Evolutionary conservation across 2,888 invertebrate species (phyloP).

Genomic region (Drosophila hawaiiensis): DNA sequence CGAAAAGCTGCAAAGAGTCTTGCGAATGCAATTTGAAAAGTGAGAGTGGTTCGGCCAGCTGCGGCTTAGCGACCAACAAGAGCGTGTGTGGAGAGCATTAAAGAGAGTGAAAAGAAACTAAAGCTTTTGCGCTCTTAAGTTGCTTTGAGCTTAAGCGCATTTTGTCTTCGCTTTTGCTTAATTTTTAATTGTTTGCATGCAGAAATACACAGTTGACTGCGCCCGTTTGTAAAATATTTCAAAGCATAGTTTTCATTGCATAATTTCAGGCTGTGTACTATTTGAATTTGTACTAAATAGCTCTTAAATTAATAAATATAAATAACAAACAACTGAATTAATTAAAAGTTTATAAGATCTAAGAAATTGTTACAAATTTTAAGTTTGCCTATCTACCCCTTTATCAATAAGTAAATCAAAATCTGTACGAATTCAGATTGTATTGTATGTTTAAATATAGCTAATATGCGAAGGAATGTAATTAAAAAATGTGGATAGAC

Average conservation of each 20-base stretch:
- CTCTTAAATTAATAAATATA: background rate
- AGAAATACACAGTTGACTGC: slow-evolving; percentile 62
- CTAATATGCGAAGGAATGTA: background rate
- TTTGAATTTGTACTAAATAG: background rate
- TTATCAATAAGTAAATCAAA: background rate
- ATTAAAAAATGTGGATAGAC: background rate
- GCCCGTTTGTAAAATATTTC: slow-evolving; percentile 4
- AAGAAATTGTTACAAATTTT: background rate
- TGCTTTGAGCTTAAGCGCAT: slow-evolving; percentile 20
- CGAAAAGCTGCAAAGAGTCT: slow-evolving; percentile 42
- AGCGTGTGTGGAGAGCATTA: background rate
- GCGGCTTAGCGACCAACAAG: background rate
- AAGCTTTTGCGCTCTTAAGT: slow-evolving; percentile 60
- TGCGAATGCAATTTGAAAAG: slow-evolving; percentile 51
- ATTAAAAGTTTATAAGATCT: background rate
- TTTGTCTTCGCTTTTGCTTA: slow-evolving; percentile 49
- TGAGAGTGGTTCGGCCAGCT: slow-evolving; percentile 59
- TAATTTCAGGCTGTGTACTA: slow-evolving; percentile 66
- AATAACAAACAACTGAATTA: background rate
- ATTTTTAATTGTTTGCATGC: slow-evolving; percentile 75
- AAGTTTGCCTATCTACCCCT: background rate
- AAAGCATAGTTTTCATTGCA: slow-evolving; percentile 43
- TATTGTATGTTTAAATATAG: background rate
- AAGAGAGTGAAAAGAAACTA: background rate
- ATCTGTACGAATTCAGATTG: background rate